Evolutionary conservation across 2,797 vertebrate species (phyloP), one percentile per base, ranked within the genome.

Genomic region (Eulemur coronatus): DNA sequence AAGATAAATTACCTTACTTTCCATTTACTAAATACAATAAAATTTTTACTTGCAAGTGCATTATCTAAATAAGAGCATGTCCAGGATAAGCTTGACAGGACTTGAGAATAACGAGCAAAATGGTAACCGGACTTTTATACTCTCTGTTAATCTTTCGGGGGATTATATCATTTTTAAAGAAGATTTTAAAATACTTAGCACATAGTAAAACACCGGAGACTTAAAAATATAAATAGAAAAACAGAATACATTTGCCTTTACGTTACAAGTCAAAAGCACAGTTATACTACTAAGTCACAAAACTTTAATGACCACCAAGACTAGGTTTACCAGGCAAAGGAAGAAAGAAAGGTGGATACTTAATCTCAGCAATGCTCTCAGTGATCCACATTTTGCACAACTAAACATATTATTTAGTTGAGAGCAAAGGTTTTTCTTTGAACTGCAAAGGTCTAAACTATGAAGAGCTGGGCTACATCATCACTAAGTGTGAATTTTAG

Each of bases 1-100:
- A 97, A 96, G 97, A 81, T 80, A 95, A 96, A 97, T 41, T 79
- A 75, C n/a, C 43, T 96, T 84, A 72, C 50, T 81, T 94, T 90
- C 81, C 86, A 82, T 76, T 89, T 79, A 95, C 87, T 84, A 82
- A 30, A 14, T 73, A 76, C 28, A 65, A 92, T 93, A 97, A 92
- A 13, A 61, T 30, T 97, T 94, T 96, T 97, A 98, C 73, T 89
- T 98, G 35, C 13, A 61, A 90, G 28, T 90, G 52, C 48, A 59
- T 97, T 97, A 95, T 97, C 80, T 91, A 98, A 89, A 38, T 28
- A 97, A 69, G 0, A 81, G 18, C 70, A 78, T 55, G 52, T 24
- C 76, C 92, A 59, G 12, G 26, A 91, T 86, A 94, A 97, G 87
- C 80, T 87, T 88, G 50, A 93, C 59, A 96, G 63, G 26, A 95